phyloP scores from a whole-genome alignment of 2,888 invertebrate species.

The Oligia strigilis region DNA sequence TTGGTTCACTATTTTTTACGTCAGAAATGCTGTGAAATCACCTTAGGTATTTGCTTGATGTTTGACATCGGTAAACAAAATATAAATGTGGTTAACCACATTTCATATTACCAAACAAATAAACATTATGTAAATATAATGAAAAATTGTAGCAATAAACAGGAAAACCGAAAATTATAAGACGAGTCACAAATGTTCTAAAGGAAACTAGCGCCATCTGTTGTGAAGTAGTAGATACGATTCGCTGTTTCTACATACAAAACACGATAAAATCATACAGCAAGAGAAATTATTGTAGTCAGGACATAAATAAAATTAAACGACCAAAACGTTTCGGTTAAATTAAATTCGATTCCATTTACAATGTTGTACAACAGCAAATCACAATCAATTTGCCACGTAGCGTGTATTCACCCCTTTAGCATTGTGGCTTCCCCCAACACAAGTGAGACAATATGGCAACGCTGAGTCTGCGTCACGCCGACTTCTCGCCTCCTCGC shows the following conservation, averaged over 20 bases:
- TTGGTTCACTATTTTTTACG: background rate
- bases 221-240: constrained; percentile 46
- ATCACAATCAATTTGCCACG: constrained; percentile 88
- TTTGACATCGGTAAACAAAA: background rate
- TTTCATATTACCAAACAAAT: background rate
- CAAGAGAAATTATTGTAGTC: constrained; percentile 32
- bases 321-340: constrained; percentile 73
- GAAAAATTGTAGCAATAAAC: background rate
- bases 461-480: constrained; percentile 86
- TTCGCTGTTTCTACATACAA: constrained; percentile 3
- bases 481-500: constrained; percentile 85
- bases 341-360: constrained; percentile 80
- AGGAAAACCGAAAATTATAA: background rate
- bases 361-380: constrained; percentile 80
- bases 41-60: background rate
- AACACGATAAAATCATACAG: constrained; percentile 23
- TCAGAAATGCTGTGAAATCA: background rate
- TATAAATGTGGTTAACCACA: background rate
- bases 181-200: too few relatives aligned
- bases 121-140: background rate
- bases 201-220: constrained; percentile 71
- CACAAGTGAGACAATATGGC: constrained; percentile 85
- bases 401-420: constrained; percentile 84
- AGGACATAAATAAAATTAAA: constrained; percentile 56
- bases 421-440: constrained; percentile 70